These are phyloP conservation scores for Drosophila sproati DNA, from an alignment of 1,140 invertebrate genomes.

Conservation along the genomic window DNA sequence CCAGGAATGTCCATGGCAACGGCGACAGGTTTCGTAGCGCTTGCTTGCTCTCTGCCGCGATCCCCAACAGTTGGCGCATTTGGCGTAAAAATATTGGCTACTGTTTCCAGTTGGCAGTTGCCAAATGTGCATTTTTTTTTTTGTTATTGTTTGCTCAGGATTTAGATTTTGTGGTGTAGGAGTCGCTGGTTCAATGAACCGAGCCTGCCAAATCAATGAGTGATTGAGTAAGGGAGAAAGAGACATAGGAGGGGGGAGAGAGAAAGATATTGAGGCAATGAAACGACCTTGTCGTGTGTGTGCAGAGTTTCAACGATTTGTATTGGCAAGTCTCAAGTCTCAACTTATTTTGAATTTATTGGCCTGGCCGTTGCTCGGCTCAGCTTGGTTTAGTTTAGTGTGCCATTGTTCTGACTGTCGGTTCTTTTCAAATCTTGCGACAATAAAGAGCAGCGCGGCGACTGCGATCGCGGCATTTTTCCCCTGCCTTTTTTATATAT, in stretches of 20 bases:
- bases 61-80: constrained; percentile 58
- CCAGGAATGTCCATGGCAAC: constrained; percentile 42
- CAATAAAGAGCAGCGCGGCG: constrained; percentile 62
- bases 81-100: constrained; percentile 60
- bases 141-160: constrained; percentile 11
- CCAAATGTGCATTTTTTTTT: constrained; percentile 36
- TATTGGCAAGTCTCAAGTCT: constrained; percentile 45
- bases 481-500: constrained; percentile 16
- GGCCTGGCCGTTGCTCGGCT: constrained; percentile 18
- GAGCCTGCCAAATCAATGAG: constrained; percentile 5
- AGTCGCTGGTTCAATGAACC: constrained; percentile 67
- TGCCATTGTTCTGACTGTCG: constrained; percentile 71
- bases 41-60: constrained; percentile 1
- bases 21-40: constrained; percentile 16
- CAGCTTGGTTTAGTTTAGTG: constrained; percentile 73
- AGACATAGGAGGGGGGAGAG: background rate
- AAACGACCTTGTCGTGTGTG: constrained; percentile 68
- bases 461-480: constrained; percentile 51
- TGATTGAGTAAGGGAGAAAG: background rate
- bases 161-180: constrained; percentile 42
- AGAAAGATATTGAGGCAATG: constrained; percentile 28
- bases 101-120: constrained; percentile 52
- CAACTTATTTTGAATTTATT: constrained; percentile 72
- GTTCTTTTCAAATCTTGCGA: constrained; percentile 68
- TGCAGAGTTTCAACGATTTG: constrained; percentile 27